These are phyloP conservation scores for Hymenochirus boettgeri DNA, from an alignment of 2,113 vertebrate species.

Conservation along the genomic window DNA sequence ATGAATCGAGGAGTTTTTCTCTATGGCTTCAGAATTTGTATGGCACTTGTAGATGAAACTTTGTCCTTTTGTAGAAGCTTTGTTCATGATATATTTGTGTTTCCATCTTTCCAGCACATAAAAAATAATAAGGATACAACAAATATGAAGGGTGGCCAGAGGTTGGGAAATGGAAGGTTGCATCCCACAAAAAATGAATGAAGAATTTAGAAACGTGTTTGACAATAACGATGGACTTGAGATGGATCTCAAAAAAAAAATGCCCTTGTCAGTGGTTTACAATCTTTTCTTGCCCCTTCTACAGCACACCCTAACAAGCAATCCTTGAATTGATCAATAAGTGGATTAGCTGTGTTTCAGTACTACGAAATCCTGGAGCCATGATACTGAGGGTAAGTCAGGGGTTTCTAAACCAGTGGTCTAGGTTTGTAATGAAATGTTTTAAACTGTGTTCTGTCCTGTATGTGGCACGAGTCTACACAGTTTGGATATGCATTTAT, in stretches of 20 bases:
- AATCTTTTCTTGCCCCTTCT: neutral
- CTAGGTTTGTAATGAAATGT: conserved; percentile 47
- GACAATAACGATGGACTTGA: conserved; percentile 9
- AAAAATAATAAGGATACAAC: conserved; percentile 92
- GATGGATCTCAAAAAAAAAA: neutral
- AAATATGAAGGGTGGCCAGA: conserved; percentile 99
- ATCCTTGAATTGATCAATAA: neutral
- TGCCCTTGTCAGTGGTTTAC: neutral
- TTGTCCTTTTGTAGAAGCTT: too few species aligned
- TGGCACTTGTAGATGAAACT: too few species aligned
- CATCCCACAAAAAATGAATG: conserved; percentile 79
- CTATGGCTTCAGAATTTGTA: too few species aligned
- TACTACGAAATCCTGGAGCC: neutral
- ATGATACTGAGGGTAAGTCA: neutral
- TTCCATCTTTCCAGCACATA: conserved; percentile 73
- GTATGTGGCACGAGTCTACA: conserved; percentile 64
- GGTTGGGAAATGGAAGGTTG: conserved; percentile 99
- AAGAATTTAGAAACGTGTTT: neutral
- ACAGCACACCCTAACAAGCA: neutral
- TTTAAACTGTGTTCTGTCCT: conserved; percentile 58
- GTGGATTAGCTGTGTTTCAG: neutral
- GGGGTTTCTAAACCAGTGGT: conserved; percentile 23
- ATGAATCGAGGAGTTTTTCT: too few species aligned
- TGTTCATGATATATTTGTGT: accelerated
- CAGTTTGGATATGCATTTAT: conserved; percentile 64